These are phyloP conservation scores for Mayetiola destructor DNA, from an alignment of 2,888 invertebrate species.

Conservation along the genomic window DNA sequence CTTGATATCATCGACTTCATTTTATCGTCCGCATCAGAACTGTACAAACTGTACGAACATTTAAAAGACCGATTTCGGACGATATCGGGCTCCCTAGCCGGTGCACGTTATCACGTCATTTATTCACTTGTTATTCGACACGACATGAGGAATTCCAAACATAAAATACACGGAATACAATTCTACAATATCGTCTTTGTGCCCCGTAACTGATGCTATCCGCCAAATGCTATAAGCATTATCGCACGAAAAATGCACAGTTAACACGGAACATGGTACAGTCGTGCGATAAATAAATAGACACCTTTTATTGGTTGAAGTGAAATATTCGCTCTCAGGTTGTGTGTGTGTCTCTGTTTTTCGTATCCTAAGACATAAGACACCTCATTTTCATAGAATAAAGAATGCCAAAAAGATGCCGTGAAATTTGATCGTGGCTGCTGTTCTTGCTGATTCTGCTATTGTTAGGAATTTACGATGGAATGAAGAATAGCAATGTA, in stretches of 20 bases:
- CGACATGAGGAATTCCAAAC: not conserved
- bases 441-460: too few species aligned
- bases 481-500: too few species aligned
- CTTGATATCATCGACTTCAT: not conserved
- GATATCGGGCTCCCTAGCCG: too few species aligned
- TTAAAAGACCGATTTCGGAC: too few species aligned
- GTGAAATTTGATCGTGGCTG: too few species aligned
- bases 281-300: slow-evolving; percentile 8
- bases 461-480: too few species aligned
- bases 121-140: slow-evolving; percentile 5
- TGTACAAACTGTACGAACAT: too few species aligned
- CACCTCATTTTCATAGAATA: not conserved
- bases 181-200: too few species aligned
- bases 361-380: too few species aligned
- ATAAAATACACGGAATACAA: not conserved
- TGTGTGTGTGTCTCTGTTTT: not conserved
- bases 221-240: not conserved
- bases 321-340: not conserved
- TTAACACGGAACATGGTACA: not conserved
- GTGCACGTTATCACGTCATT: slow-evolving; percentile 7
- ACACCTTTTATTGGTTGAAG: slow-evolving; percentile 5
- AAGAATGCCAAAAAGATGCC: too few species aligned
- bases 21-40: not conserved
- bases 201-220: too few species aligned
- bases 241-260: not conserved